Conservation (phyloP, 2,113 vertebrate species). For the Sinocyclocheilus rhinocerous region DNA sequence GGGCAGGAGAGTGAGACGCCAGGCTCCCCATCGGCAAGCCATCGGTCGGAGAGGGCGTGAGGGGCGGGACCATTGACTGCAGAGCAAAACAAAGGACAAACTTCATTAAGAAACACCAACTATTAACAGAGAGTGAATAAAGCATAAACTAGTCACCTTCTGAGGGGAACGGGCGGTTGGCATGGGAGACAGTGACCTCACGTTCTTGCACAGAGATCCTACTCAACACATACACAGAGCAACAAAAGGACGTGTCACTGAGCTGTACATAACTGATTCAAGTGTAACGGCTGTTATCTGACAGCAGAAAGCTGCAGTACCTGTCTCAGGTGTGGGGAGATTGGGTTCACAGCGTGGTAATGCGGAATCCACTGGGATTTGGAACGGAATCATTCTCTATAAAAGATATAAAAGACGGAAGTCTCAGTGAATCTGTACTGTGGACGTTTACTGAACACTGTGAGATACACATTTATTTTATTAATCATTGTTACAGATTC, state of each 20-base stretch:
- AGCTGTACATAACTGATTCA: neutral
- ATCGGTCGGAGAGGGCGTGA: conserved; percentile 84
- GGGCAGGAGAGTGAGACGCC: conserved; percentile 79
- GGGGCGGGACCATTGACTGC: conserved; percentile 79
- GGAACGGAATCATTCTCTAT: conserved; percentile 82
- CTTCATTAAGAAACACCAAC: neutral
- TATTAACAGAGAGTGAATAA: neutral
- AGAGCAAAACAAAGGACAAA: neutral
- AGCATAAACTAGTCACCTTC: conserved; percentile 74
- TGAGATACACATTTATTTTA: neutral
- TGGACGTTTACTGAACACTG: neutral
- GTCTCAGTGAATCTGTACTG: neutral
- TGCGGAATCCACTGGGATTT: conserved; percentile 77
- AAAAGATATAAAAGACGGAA: conserved; percentile 3
- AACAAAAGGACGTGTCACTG: neutral
- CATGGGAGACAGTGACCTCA: conserved; percentile 77
- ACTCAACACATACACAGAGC: conserved; percentile 46
- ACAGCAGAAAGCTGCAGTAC: conserved; percentile 60
- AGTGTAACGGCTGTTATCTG: neutral
- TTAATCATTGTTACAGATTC: neutral
- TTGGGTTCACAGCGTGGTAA: conserved; percentile 82
- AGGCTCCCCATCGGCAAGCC: conserved; percentile 80
- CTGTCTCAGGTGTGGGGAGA: conserved; percentile 81
- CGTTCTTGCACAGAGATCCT: conserved; percentile 82
- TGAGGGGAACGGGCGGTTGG: conserved; percentile 82